Conservation (phyloP, 1,140 invertebrate genomes). For the Drosophila triauraria region DNA sequence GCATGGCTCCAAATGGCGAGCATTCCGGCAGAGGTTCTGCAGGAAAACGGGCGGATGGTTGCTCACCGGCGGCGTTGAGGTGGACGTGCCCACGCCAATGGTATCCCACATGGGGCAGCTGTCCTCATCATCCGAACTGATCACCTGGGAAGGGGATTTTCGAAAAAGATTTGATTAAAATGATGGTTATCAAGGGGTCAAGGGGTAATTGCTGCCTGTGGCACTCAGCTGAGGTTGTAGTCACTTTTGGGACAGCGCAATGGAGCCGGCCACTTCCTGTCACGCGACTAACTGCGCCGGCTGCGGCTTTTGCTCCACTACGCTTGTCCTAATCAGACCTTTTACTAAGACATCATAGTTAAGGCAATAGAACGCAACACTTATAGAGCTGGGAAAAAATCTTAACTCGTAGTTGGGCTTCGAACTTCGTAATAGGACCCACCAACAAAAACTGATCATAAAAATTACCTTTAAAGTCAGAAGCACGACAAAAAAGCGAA, state of each 20-base stretch:
- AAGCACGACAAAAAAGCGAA: too few relatives aligned
- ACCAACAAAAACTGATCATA: too few relatives aligned
- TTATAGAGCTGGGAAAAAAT: neutral
- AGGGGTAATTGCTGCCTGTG: neutral
- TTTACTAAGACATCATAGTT: constrained; percentile 78
- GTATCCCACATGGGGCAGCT: constrained; percentile 31
- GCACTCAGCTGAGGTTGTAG: constrained; percentile 61
- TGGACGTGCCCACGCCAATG: neutral
- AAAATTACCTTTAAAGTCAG: too few relatives aligned
- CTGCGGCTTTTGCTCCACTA: constrained; percentile 9
- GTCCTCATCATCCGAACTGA: constrained; percentile 70
- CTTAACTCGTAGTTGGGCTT: too few relatives aligned
- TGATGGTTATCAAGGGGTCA: too few relatives aligned
- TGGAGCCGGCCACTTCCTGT: constrained; percentile 10
- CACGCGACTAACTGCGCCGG: constrained; percentile 72
- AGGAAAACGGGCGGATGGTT: constrained; percentile 62
- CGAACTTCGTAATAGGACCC: too few relatives aligned
- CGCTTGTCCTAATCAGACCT: constrained; percentile 70
- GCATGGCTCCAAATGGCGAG: constrained; percentile 61
- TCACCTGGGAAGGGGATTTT: constrained; percentile 34
- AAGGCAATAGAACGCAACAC: neutral
- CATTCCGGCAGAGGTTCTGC: constrained; percentile 58
- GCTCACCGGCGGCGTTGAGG: constrained; percentile 14
- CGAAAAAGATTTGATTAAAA: neutral
- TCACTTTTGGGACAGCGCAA: constrained; percentile 53